phyloP scores from a whole-genome alignment of 1,140 invertebrate species.

The Drosophila repletoides region DNA sequence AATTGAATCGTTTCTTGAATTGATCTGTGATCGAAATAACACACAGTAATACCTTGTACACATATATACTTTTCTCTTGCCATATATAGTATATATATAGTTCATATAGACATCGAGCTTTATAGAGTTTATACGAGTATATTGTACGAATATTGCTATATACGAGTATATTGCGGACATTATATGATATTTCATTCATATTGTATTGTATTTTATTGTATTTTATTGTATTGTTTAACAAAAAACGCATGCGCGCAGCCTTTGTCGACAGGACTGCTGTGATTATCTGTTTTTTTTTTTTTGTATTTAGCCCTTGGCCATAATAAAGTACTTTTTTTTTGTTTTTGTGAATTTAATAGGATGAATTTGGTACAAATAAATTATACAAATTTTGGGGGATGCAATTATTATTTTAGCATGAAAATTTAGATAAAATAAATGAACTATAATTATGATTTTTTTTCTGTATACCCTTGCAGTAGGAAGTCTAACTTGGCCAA shows the following conservation, averaged over 20 bases:
- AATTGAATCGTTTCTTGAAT: slow-evolving; percentile 4
- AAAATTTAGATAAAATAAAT: not conserved
- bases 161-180: slow-evolving; percentile 56
- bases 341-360: slow-evolving; percentile 21
- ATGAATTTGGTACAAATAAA: not conserved
- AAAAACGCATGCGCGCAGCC: slow-evolving; percentile 79
- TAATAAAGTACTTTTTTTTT: slow-evolving; percentile 38
- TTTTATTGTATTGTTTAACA: slow-evolving; percentile 43
- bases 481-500: too few relatives aligned
- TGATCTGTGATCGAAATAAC: slow-evolving; percentile 21
- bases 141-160: slow-evolving; percentile 39
- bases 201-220: slow-evolving; percentile 28
- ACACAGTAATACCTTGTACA: slow-evolving; percentile 40
- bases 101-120: slow-evolving; percentile 58
- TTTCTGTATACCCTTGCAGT: too few relatives aligned
- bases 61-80: slow-evolving; percentile 21
- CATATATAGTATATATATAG: slow-evolving; percentile 21
- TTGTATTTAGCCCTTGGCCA: slow-evolving; percentile 39
- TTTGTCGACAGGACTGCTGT: slow-evolving; percentile 68
- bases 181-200: slow-evolving; percentile 62
- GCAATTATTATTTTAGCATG: slow-evolving; percentile 7
- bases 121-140: slow-evolving; percentile 42
- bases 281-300: slow-evolving; percentile 50
- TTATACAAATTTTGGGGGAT: slow-evolving; percentile 1
- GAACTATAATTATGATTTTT: slow-evolving; percentile 1